Base-by-base conservation (phyloP, 2,797 vertebrate genomes). In the Cossypha niveicapilla region DNA sequence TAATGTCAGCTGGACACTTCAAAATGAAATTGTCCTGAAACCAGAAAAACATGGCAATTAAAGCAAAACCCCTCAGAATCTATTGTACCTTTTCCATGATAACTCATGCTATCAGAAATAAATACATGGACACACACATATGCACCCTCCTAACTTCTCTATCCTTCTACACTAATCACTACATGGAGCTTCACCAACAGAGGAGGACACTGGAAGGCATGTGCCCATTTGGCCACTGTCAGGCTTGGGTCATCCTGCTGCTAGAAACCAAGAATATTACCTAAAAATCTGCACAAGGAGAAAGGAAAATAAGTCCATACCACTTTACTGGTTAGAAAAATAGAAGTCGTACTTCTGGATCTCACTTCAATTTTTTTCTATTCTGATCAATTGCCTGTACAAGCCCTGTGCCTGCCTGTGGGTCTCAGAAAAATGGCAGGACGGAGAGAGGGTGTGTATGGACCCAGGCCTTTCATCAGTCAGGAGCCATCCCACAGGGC, bases 211-310 rank as follows among this genome's bases (percentile, higher is more conserved):
- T 14, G 32, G 39, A 25, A 72, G 30, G 24, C 3, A 7, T 0
- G 1, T 24, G 22, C 32, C 53, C 0, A 0, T 1, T n/a, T 21
- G 44, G 51, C 24, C 62, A 25, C 35, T 25, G 9, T 9, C 53
- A 63, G 44, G 17, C 19, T 42, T 21, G 44, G 10, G 27, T 39
- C 32, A 44, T 21, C 32, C 47, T 30, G 22, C 22, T 13, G 23
- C 8, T 9, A 42, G 27, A 73, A 86, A 70, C 9, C 37, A 28
- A 47, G 21, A 81, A 21, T 3, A 28, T 22, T 16, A 39, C 4
- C 51, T 32, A 9, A 4, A 51, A 34, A 7, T 39, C 47, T 11
- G 7, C 21, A 70, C 6, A 32, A 53, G 11, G 4, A 77, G 9
- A 58, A 66, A 53, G 19, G 25, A 70, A 67, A 66, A 18, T 3